Percentiles rank a stretch among this genome's conserved stretches.
Conservation (phyloP, 1,140 invertebrate species). For the Hylaeus anthracinus region DNA sequence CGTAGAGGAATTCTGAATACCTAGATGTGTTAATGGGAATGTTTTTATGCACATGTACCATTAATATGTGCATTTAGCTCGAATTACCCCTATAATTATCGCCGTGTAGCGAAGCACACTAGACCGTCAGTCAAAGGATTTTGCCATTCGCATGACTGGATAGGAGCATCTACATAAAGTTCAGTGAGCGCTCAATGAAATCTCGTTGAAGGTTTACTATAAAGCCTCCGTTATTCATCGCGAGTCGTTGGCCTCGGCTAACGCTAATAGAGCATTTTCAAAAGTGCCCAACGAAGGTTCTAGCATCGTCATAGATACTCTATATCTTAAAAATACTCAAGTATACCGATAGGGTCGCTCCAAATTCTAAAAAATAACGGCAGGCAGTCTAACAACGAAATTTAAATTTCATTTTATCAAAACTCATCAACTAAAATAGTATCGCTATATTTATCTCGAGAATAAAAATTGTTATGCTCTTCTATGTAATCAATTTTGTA, state of each 20-base stretch:
- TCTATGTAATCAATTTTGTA: no score
- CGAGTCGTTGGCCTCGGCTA: conserved; percentile 21
- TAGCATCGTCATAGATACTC: neutral
- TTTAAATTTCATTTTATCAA: no score
- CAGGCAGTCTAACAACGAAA: no score
- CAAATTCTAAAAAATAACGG: no score
- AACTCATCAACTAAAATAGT: no score
- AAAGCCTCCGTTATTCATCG: conserved; percentile 30
- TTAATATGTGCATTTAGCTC: neutral
- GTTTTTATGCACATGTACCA: neutral
- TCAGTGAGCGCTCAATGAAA: conserved; percentile 36
- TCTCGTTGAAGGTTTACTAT: conserved; percentile 30
- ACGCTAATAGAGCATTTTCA: neutral
- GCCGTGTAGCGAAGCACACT: neutral
- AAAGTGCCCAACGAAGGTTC: conserved; percentile 2
- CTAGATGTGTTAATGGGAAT: no score
- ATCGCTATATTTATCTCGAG: no score
- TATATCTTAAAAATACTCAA: no score
- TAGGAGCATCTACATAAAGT: conserved; percentile 16
- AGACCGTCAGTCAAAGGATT: conserved; percentile 23
- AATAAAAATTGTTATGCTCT: no score
- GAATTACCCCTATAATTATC: neutral
- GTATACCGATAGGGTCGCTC: no score
- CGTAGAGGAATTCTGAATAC: no score
- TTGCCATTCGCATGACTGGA: conserved; percentile 37